A percentile compares a stretch with the other conserved stretches of the same genome.
phyloP scores from a whole-genome alignment of 2,888 invertebrate genomes.

The Auanema freiburgensis region DNA sequence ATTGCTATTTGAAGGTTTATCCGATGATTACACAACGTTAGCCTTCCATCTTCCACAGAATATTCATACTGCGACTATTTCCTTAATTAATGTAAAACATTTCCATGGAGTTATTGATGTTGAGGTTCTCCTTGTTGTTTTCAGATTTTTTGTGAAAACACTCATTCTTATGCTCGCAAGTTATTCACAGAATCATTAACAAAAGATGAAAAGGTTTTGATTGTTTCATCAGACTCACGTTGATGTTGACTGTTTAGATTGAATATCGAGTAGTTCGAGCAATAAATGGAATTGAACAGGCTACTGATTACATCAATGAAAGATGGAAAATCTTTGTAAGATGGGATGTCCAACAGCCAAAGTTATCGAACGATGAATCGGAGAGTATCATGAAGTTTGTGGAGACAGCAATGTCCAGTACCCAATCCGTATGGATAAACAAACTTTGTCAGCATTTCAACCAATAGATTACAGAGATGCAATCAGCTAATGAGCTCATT shows the following conservation, averaged over 20 bases:
- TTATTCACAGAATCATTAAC: slow-evolving; percentile 30
- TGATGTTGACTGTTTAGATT: not conserved
- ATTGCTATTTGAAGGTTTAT: slow-evolving; percentile 11
- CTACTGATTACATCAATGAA: slow-evolving; percentile 37
- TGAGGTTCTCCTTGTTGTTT: not conserved
- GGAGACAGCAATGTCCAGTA: slow-evolving; percentile 9
- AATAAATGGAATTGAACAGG: slow-evolving; percentile 40
- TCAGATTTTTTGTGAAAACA: slow-evolving; percentile 41
- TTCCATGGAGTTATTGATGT: not conserved
- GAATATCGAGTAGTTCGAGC: slow-evolving; percentile 29
- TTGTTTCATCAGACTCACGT: slow-evolving; percentile 3
- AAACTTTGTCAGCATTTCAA: not conserved
- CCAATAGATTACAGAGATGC: slow-evolving; percentile 7
- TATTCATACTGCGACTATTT: slow-evolving; percentile 27
- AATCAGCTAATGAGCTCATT: slow-evolving; percentile 11
- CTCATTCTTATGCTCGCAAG: slow-evolving; percentile 29
- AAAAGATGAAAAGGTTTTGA: slow-evolving; percentile 20
- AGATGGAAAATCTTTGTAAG: slow-evolving; percentile 20
- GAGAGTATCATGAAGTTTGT: slow-evolving; percentile 5
- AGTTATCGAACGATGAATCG: slow-evolving; percentile 5
- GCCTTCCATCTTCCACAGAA: slow-evolving; percentile 26
- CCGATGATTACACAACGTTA: slow-evolving; percentile 29
- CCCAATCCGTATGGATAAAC: slow-evolving; percentile 1
- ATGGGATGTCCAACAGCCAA: slow-evolving; percentile 12
- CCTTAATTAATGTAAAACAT: slow-evolving; percentile 31